Evolutionary conservation across 2,113 vertebrate species (phyloP), one percentile per base, ranked within the genome.

Genomic region (Notiomystis cincta): DNA sequence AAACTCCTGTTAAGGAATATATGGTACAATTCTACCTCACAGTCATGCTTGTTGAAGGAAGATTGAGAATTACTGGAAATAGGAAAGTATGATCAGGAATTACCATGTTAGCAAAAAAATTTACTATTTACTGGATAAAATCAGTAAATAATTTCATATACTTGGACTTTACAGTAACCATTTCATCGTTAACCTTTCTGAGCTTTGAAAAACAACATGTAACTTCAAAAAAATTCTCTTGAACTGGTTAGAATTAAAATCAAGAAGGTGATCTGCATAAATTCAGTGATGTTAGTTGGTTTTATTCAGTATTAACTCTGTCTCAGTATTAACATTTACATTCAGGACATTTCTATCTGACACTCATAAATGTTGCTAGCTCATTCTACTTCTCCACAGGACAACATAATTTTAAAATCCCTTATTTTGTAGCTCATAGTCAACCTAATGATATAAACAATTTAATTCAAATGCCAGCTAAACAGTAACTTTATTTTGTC

Each of bases 401-500:
- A 54, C 24, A 57, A 28, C 4, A 27, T 56, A 1, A 16, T 65
- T 91, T 89, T 72, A 60, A 89, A 69, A 7, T 10, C 10, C 13
- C 53, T 88, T 85, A 33, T 71, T 94, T 92, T 62, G 31, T 50
- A 90, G 30, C 12, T 81, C 7, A 37, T 50, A 81, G 40, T 45
- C 44, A 79, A 45, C 27, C 17, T 91, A 89, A 64, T 90, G 90
- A 62, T 50, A 85, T 67, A 78, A 87, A 80, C 66, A 47, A 48
- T 61, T 86, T 78, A 93, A 96, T 95, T 85, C 89, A 94, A 92
- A 85, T 67, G 19, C 22, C 53, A 84, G 22, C 28, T 78, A 91
- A 89, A 84, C 25, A 92, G 62, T 75, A 95, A 79, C 69, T 95
- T 95, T 90, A 58, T 78, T 93, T 96, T 94, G 82, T 85, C 69